Evolutionary conservation across 2,113 vertebrate species (phyloP), one percentile per base, ranked within the genome.

Genomic region (Orthonyx spaldingii): DNA sequence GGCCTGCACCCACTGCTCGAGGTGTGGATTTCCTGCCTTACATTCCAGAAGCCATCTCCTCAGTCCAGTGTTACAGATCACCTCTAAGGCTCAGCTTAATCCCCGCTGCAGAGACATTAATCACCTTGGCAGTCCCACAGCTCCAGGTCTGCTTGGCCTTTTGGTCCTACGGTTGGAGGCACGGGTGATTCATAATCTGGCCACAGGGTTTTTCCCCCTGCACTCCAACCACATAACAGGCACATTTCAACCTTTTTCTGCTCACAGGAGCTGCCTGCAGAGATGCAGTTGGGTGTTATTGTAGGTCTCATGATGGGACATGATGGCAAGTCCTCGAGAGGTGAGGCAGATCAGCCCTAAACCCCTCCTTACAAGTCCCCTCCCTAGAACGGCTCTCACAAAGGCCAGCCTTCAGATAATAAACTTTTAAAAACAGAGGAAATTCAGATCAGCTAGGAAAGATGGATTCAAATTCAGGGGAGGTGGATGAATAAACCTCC

Each of bases 291-390:
- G 27, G 41, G 35, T n/a, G 22, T 56, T 72, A 50, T 1, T 2
- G 28, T 35, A 61, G 26, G 23, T 77, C 26, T 59, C 16, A 10
- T 3, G 33, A 63, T 1, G 6, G 47, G 44, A 56, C 6, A 18
- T 23, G 39, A 63, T 0, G 4, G 30, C 2, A 2, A 33, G 18
- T 13, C 42, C 68, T 37, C 0, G 0, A 21, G 21, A 49, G 2
- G 24, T 17, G 50, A 74, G 23, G 59, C 11, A 47, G 26, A 33
- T 35, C 22, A 49, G 17, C 47, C 63, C 44, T 16, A 30, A 70
- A 61, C 2, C 7, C 6, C 9, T 41, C 47, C 11, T 30, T 24
- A 47, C 13, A 35, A 41, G 10, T 52, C 13, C 11, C 6, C 49
- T 50, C 13, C 42, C 16, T 59, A 64, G 44, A 18, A 66, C 6